These are phyloP conservation scores for Apotomis capreana DNA, from an alignment of 2,888 invertebrate genomes.

Conservation along the genomic window DNA sequence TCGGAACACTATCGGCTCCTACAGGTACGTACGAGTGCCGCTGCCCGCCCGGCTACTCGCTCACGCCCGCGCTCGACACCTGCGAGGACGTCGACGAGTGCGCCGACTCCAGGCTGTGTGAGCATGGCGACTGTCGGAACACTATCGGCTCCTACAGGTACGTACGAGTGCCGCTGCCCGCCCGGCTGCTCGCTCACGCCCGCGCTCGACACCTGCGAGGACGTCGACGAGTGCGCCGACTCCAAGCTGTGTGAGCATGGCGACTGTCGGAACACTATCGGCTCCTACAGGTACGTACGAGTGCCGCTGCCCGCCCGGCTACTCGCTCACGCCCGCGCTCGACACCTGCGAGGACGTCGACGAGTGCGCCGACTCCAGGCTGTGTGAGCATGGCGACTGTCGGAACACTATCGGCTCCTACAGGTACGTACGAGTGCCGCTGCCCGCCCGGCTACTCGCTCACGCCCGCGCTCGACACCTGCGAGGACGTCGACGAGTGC, in stretches of 20 bases:
- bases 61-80: conserved; percentile 76
- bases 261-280: conserved; percentile 90
- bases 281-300: conserved; percentile 85
- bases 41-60: conserved; percentile 81
- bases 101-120: conserved; percentile 86
- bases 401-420: conserved; percentile 90
- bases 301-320: conserved; percentile 78
- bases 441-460: conserved; percentile 81
- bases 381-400: conserved; percentile 90
- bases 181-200: conserved; percentile 79
- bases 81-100: conserved; percentile 90
- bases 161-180: conserved; percentile 49
- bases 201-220: conserved; percentile 85
- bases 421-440: conserved; percentile 64
- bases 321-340: conserved; percentile 68
- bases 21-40: conserved; percentile 72
- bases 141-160: conserved; percentile 88
- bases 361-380: conserved; percentile 87
- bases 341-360: conserved; percentile 88
- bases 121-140: conserved; percentile 90
- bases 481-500: conserved; percentile 90
- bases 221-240: conserved; percentile 90
- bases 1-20: conserved; percentile 90
- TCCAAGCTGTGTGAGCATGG: conserved; percentile 88
- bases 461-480: conserved; percentile 80